Evolutionary conservation across 2,113 vertebrate species (phyloP).

Genomic region (Petrocephalus zakoni): DNA sequence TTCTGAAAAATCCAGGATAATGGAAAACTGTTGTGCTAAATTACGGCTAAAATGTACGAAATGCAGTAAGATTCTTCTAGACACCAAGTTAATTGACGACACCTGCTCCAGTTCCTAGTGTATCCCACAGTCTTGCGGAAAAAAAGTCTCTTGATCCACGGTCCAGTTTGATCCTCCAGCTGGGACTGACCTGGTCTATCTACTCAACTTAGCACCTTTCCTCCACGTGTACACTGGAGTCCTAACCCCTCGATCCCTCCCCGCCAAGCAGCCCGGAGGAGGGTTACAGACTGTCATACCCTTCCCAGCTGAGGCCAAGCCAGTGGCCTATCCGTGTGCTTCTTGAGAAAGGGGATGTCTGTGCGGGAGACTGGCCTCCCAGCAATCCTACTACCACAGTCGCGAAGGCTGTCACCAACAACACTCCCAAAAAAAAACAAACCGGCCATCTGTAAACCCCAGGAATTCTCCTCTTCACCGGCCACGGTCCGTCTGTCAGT

Average conservation of each 20-base stretch:
- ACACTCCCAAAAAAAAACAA: slow-evolving; percentile 33
- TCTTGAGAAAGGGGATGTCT: slow-evolving; percentile 10
- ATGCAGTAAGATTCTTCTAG: slow-evolving; percentile 37
- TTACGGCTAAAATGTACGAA: slow-evolving; percentile 50
- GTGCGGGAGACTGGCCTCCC: slow-evolving; percentile 28
- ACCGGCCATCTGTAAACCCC: slow-evolving; percentile 38
- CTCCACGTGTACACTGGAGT: background rate
- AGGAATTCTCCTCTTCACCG: slow-evolving; percentile 18
- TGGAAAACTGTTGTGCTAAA: slow-evolving; percentile 51
- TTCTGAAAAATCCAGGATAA: slow-evolving; percentile 42
- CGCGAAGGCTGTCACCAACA: slow-evolving; percentile 45
- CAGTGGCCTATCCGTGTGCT: slow-evolving; percentile 6
- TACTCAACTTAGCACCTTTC: slow-evolving; percentile 17
- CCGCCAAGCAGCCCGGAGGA: background rate
- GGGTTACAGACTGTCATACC: background rate
- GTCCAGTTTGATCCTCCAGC: background rate
- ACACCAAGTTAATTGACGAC: slow-evolving; percentile 16
- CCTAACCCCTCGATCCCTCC: background rate
- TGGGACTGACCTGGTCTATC: slow-evolving; percentile 26
- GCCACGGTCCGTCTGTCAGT: slow-evolving; percentile 36
- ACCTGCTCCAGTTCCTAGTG: slow-evolving; percentile 38
- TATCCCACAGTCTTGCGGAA: slow-evolving; percentile 33
- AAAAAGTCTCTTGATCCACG: slow-evolving; percentile 10
- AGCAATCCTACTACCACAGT: slow-evolving; percentile 52
- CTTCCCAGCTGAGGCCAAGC: background rate